A percentile compares a stretch with the other conserved stretches of the same genome.
Evolutionary conservation across 1,140 invertebrate genomes (phyloP).

Genomic region (Solenopsis fugax): DNA sequence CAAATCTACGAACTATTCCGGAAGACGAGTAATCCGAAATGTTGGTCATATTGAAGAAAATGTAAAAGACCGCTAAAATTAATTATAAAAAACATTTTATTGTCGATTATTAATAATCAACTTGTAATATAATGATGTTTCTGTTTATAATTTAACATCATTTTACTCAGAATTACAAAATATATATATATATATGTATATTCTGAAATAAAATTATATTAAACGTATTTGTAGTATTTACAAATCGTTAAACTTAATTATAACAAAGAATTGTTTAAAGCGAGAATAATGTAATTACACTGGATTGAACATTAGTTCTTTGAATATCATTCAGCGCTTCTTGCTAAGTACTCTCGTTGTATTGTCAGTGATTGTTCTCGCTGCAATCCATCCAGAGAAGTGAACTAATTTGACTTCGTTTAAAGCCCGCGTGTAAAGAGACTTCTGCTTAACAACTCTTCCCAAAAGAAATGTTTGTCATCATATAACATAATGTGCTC

Average conservation of each 20-base stretch:
- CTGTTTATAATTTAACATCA: not conserved
- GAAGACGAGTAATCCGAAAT: not conserved
- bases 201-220: conserved; percentile 2
- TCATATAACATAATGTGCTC: too few species aligned
- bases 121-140: not conserved
- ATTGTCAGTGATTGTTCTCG: not conserved
- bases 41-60: not conserved
- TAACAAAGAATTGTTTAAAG: not conserved
- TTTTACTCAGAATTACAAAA: not conserved
- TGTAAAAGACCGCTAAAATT: not conserved
- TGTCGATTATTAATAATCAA: conserved; percentile 1
- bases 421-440: not conserved
- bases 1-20: not conserved
- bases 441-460: conserved; percentile 2
- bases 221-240: not conserved
- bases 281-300: not conserved
- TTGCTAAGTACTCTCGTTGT: not conserved
- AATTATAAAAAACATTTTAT: not conserved
- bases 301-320: not conserved
- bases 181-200: not conserved
- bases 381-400: not conserved
- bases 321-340: not conserved
- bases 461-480: not conserved
- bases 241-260: not conserved
- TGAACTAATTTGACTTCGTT: conserved; percentile 37